Evolutionary conservation across 2,113 vertebrate species (phyloP).

Genomic region (Corvus moneduloides): DNA sequence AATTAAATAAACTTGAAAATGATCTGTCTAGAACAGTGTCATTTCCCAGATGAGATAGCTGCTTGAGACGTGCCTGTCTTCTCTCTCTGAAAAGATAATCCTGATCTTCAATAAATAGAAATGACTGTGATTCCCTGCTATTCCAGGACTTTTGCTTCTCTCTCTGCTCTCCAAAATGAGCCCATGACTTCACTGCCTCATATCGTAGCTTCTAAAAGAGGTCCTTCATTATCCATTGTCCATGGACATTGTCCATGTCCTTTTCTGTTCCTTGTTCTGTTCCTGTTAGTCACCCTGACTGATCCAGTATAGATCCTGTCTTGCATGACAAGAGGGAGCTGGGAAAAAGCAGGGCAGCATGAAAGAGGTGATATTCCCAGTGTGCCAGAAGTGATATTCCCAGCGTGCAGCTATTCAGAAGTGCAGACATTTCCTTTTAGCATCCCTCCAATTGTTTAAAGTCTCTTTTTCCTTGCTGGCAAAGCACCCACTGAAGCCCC

Average conservation of each 20-base stretch:
- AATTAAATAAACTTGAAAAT: constrained; percentile 66
- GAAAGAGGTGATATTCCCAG: constrained; percentile 16
- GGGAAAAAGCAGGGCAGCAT: not conserved
- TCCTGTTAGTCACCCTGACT: not conserved
- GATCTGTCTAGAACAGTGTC: constrained; percentile 53
- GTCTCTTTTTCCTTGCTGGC: not conserved
- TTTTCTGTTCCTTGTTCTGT: constrained; percentile 5
- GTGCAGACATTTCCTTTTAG: constrained; percentile 23
- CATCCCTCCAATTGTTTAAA: not conserved
- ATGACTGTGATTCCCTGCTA: not conserved
- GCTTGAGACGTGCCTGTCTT: constrained; percentile 30
- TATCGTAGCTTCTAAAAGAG: not conserved
- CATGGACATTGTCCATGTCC: not conserved
- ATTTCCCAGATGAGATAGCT: constrained; percentile 27
- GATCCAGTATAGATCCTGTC: not conserved
- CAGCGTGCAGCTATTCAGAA: not conserved
- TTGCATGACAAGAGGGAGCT: not conserved
- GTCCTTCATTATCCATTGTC: not conserved
- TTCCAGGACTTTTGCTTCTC: not conserved
- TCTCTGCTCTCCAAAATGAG: not conserved
- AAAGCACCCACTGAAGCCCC: not conserved
- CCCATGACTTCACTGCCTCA: not conserved
- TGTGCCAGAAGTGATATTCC: not conserved
- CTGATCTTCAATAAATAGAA: not conserved
- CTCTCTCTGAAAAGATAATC: constrained; percentile 11